Percentiles rank a stretch among this genome's conserved stretches.
Conservation (phyloP, 2,113 vertebrate genomes). For the Ammospiza nelsoni region DNA sequence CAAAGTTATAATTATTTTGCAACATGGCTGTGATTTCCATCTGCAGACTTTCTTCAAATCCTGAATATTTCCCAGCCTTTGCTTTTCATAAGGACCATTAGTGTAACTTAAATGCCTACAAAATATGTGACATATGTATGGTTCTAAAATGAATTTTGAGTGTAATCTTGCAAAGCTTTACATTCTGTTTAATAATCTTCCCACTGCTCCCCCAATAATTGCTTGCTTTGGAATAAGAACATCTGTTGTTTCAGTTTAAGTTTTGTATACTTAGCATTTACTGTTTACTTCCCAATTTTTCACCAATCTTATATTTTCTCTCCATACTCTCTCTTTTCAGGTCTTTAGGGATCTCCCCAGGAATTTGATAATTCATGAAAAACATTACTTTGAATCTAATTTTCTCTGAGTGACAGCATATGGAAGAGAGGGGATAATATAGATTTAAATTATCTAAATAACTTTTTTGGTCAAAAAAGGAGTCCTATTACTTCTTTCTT, state of each 20-base stretch:
- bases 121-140: neutral
- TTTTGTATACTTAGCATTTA: neutral
- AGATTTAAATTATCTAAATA: neutral
- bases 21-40: neutral
- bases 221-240: neutral
- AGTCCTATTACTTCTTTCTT: neutral
- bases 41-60: neutral
- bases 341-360: neutral
- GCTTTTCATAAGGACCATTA: neutral
- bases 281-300: neutral
- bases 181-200: neutral
- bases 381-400: neutral
- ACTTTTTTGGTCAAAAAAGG: neutral
- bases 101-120: neutral
- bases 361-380: neutral
- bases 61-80: slow-evolving; percentile 8
- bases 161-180: neutral
- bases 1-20: neutral
- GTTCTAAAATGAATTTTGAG: neutral
- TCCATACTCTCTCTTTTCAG: neutral
- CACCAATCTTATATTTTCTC: neutral
- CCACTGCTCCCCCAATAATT: neutral
- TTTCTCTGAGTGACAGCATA: neutral
- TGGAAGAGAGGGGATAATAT: neutral
- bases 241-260: neutral